Conservation (phyloP, 2,113 vertebrate species). For the Pyrgilauda ruficollis region DNA sequence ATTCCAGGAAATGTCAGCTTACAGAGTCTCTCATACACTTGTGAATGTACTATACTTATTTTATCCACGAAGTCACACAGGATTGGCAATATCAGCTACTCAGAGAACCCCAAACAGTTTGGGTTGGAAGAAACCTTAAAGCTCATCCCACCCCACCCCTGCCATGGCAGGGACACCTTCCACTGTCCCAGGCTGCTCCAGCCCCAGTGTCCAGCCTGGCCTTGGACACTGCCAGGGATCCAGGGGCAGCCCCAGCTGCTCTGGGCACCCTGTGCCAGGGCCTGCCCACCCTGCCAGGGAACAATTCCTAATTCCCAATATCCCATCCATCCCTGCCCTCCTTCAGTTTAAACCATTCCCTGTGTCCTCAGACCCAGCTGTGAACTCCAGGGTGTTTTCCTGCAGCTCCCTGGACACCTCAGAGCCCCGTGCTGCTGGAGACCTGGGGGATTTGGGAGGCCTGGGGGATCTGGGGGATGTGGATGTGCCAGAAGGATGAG, state of each 20-base stretch:
- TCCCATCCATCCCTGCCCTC: fast-evolving
- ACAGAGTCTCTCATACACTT: neutral
- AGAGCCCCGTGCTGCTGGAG: fast-evolving
- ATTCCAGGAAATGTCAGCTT: neutral
- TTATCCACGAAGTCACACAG: fast-evolving
- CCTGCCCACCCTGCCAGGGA: neutral
- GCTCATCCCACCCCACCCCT: fast-evolving
- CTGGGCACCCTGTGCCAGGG: neutral
- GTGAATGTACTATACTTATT: neutral
- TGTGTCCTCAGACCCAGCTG: neutral
- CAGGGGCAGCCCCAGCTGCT: neutral
- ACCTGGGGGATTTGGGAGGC: neutral
- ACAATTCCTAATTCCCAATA: fast-evolving
- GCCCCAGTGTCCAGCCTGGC: neutral
- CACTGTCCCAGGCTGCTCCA: neutral
- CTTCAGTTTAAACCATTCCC: neutral
- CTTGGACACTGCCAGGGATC: neutral
- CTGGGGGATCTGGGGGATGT: neutral
- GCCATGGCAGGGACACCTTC: neutral
- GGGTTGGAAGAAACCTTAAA: neutral
- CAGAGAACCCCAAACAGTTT: neutral
- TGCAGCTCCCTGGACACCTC: neutral
- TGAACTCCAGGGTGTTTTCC: neutral
- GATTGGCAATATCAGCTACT: neutral
- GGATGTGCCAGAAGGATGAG: neutral